A percentile compares a stretch with the other conserved stretches of the same genome.
Conservation (phyloP, 2,888 invertebrate species). For the Hydroisotoma schaefferi region DNA sequence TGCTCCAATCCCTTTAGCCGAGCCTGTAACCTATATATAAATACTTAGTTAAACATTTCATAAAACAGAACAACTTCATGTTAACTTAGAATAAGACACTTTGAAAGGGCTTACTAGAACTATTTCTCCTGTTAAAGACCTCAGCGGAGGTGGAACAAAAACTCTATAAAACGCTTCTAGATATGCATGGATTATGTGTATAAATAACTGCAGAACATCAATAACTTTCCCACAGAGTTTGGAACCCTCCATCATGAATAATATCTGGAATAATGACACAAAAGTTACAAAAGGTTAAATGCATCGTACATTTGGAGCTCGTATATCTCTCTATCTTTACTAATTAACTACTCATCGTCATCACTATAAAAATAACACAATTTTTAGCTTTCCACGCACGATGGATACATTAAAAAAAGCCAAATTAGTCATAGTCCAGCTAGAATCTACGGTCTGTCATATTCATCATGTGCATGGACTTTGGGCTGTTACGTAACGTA, state of each 20-base stretch:
- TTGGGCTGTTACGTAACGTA: too few species aligned
- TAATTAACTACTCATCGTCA: too few species aligned
- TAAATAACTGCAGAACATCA: neutral
- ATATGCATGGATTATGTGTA: slow-evolving; percentile 2
- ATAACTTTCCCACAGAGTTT: neutral
- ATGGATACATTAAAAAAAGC: too few species aligned
- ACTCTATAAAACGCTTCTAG: slow-evolving; percentile 10
- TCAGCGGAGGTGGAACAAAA: slow-evolving; percentile 4
- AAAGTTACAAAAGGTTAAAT: too few species aligned
- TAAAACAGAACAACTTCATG: neutral
- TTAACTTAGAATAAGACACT: neutral
- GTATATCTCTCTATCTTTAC: too few species aligned
- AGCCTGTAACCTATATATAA: slow-evolving; percentile 8
- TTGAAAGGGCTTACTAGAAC: neutral
- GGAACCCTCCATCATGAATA: neutral
- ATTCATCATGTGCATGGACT: too few species aligned
- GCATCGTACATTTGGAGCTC: too few species aligned
- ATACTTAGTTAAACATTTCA: neutral
- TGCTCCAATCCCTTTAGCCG: slow-evolving; percentile 5
- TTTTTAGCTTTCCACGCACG: too few species aligned
- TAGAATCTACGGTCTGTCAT: too few species aligned
- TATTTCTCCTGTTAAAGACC: slow-evolving; percentile 8
- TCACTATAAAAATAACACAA: too few species aligned
- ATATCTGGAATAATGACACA: too few species aligned
- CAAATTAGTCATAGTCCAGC: too few species aligned